phyloP scores from a whole-genome alignment of 30 jellyfish, hydroid and myxozoan genomes.

The Pelagia noctiluca region DNA sequence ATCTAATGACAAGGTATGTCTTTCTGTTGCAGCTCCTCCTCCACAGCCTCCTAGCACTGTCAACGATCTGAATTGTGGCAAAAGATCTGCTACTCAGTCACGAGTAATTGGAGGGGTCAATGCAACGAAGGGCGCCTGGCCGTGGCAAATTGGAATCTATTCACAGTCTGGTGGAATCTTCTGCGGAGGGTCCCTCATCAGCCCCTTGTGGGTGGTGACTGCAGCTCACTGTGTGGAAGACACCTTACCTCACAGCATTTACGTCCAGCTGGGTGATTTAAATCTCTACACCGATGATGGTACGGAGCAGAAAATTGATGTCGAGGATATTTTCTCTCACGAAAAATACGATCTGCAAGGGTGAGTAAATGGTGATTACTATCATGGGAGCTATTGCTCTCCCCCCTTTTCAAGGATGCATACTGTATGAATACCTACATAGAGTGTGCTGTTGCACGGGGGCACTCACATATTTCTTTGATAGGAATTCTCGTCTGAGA shows the following conservation, averaged over 20 bases:
- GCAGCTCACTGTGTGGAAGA: slow-evolving; percentile 8
- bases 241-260: background rate
- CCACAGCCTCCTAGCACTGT: slow-evolving; percentile 22
- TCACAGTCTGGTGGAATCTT: slow-evolving; percentile 2
- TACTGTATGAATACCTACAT: no score
- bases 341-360: slow-evolving; percentile 17
- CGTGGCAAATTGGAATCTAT: slow-evolving; percentile 62
- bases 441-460: no score
- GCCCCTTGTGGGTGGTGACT: background rate
- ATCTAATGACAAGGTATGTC: no score
- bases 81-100: slow-evolving; percentile 29
- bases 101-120: slow-evolving; percentile 59
- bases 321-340: slow-evolving; percentile 33
- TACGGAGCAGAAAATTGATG: slow-evolving; percentile 41
- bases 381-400: no score
- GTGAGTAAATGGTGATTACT: no score
- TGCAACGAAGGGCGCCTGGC: slow-evolving; percentile 80
- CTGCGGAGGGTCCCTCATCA: slow-evolving; percentile 16
- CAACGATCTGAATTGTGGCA: slow-evolving; percentile 49
- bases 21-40: background rate
- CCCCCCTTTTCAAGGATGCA: background rate
- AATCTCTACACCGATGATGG: slow-evolving; percentile 33
- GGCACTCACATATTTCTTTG: no score
- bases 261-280: slow-evolving; percentile 39
- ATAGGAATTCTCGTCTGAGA: no score